phyloP scores from a whole-genome alignment of 2,797 vertebrate species.

The Sciaenops ocellatus region DNA sequence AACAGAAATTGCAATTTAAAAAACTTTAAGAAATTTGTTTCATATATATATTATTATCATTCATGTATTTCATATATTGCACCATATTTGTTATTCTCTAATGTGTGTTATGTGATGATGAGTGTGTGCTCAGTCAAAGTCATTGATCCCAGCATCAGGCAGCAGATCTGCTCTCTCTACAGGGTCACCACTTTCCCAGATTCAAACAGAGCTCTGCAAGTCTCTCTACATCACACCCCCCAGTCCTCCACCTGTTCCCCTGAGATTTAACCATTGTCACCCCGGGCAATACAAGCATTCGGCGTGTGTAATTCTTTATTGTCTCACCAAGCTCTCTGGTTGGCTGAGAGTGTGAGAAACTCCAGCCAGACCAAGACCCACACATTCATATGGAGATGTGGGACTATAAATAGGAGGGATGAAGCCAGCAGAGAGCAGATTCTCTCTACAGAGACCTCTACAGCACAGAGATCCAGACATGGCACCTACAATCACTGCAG shows the following conservation, averaged over 20 bases:
- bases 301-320: too few relatives aligned
- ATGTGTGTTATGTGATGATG: neutral
- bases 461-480: slow-evolving; percentile 69
- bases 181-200: slow-evolving; percentile 72
- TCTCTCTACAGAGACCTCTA: slow-evolving; percentile 66
- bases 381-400: slow-evolving; percentile 84
- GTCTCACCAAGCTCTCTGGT: slow-evolving; percentile 76
- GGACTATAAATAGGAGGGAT: slow-evolving; percentile 85
- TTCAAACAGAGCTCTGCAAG: slow-evolving; percentile 39
- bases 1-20: too few relatives aligned
- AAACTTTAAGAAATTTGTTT: too few relatives aligned
- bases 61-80: too few relatives aligned
- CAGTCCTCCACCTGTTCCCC: slow-evolving; percentile 57
- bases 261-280: slow-evolving; percentile 50
- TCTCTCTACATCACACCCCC: slow-evolving; percentile 27
- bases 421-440: slow-evolving; percentile 58
- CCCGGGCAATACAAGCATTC: too few relatives aligned
- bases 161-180: slow-evolving; percentile 42
- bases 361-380: slow-evolving; percentile 82
- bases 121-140: slow-evolving; percentile 2
- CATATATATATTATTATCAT: too few relatives aligned
- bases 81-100: neutral
- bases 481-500: slow-evolving; percentile 57
- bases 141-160: slow-evolving; percentile 6
- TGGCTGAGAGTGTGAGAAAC: slow-evolving; percentile 92